Base-by-base conservation (phyloP, 2,888 invertebrate species). In the Limenitis camilla region DNA sequence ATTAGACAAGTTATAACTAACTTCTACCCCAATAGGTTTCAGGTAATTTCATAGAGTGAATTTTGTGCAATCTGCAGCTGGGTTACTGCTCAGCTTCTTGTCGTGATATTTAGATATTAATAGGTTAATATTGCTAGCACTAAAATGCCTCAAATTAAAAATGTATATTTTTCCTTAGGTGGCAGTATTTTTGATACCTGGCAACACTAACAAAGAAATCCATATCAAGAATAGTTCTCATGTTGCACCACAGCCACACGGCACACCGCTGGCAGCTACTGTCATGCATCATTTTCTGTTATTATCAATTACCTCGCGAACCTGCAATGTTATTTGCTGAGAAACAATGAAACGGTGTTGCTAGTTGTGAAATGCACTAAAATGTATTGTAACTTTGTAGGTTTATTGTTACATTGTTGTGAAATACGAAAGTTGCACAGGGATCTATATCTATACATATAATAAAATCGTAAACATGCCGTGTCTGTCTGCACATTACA, bases 281-380 rank as follows among this genome's bases (percentile, higher is more conserved):
- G 83, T 78, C 81, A 84, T 74, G 85, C 76, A 76, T 82, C 78
- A 84, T 85, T 84, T 80, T 78, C 76, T 74, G 71, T 80, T 70
- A 86, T 86, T 86, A 85, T 76, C 82, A 83, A 85, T 85, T 85
- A 83, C 74, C 58, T 61, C 66, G 76, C 71, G 71, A 75, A 76
- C 66, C 67, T 71, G 64, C 65, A 60, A 68, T 65, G 67, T 68
- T 65, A 69, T 67, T 43, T 38, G 68, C 68, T 74, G 76, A 67
- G 71, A 69, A 76, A 69, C 66, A 64, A 70, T 63, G 65, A 64
- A 64, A 63, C 57, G 61, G 61, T 63, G 67, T 65, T 57, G 55
- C 60, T 63, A 70, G 67, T 77, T 72, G 78, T 71, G 77, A 69
- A 76, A 70, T 59, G 42, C 55, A 56, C 38, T 46, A 31, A 39